A percentile compares a stretch with the other conserved stretches of the same genome.
Conservation (phyloP, 2,797 vertebrate species). For the Odontamblyopus lacepedii region DNA sequence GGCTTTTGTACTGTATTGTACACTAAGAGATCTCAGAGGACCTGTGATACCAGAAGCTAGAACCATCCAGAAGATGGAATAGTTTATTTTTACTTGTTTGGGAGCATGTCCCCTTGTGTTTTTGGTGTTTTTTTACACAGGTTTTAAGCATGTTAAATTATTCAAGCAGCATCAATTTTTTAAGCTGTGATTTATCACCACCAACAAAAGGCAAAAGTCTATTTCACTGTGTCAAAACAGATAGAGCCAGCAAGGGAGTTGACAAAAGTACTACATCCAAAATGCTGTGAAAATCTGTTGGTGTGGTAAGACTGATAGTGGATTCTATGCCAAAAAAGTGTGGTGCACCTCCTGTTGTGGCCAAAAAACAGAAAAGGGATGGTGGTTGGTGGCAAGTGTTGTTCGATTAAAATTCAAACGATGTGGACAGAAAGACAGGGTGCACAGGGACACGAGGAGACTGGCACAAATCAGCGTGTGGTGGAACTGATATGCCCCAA, state of each 20-base stretch:
- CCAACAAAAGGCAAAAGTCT: conserved; percentile 68
- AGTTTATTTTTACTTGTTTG: conserved; percentile 14
- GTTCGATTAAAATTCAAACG: conserved; percentile 65
- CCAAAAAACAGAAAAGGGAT: conserved; percentile 39
- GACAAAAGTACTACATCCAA: conserved; percentile 54
- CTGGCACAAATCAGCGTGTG: conserved; percentile 35
- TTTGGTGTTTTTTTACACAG: conserved; percentile 15
- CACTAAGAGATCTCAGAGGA: conserved; percentile 47
- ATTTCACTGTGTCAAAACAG: conserved; percentile 69
- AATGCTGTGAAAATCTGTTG: conserved; percentile 66
- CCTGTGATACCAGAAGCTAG: conserved; percentile 14
- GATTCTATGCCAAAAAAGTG: conserved; percentile 59
- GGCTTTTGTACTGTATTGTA: conserved; percentile 38
- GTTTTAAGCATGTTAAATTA: conserved; percentile 59
- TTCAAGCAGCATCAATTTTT: conserved; percentile 64
- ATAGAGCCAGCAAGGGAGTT: conserved; percentile 65
- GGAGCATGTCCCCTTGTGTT: background rate
- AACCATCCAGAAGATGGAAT: conserved; percentile 27
- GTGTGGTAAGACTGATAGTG: conserved; percentile 48
- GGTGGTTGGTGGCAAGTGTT: conserved; percentile 29
- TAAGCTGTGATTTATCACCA: conserved; percentile 70
- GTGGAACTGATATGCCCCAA: conserved; percentile 36
- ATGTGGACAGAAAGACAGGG: conserved; percentile 48
- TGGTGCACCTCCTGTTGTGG: conserved; percentile 24
- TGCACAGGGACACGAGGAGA: conserved; percentile 20